Evolutionary conservation across 2,113 vertebrate genomes (phyloP), one percentile per base, ranked within the genome.

Genomic region (Daboia siamensis): DNA sequence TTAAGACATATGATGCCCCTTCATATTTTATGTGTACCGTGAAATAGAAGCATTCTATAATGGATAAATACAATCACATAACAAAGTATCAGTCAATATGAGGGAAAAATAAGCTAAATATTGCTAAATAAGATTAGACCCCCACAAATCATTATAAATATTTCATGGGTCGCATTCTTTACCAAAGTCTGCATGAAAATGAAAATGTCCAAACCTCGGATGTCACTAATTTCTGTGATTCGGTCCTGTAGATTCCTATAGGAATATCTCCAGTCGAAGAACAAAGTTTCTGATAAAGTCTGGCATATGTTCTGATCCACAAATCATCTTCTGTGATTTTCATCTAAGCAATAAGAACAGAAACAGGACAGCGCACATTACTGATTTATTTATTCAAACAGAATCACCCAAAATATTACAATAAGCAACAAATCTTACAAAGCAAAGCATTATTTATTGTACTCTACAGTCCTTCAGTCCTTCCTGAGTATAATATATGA

Each of bases 201-300:
- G 6, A 88, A 64, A 88, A 23, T 56, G 93, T 93, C 85, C 97
- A 85, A 95, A 99, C 99, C 98, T 99, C 98, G 0, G 98, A 98
- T 9, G 98, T 98, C 1, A 98, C 91, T 90, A 99, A 98, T 93
- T 98, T 98, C 95, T 99, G 99, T 17, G 98, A 98, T 84, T 99
- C 99, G 2, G 99, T 99, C 90, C 98, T 98, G 55, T 99, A 99
- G 91, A 99, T 98, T 91, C 99, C 99, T 59, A 99, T 99, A 4
- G 99, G 99, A 95, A 99, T 98, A 95, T 99, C 99, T 7, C 98
- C 99, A 56, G 98, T 98, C 10, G 98, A 98, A 56, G 99, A 99
- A 93, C 98, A 99, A 91, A 99, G 97, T 95, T 99, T 99, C 98
- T 99, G 99, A 93, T 99, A 99, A 55, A 99, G 98, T 94, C 99